Conservation (phyloP, 2,797 vertebrate genomes). For the Phaenicophaeus curvirostris region DNA sequence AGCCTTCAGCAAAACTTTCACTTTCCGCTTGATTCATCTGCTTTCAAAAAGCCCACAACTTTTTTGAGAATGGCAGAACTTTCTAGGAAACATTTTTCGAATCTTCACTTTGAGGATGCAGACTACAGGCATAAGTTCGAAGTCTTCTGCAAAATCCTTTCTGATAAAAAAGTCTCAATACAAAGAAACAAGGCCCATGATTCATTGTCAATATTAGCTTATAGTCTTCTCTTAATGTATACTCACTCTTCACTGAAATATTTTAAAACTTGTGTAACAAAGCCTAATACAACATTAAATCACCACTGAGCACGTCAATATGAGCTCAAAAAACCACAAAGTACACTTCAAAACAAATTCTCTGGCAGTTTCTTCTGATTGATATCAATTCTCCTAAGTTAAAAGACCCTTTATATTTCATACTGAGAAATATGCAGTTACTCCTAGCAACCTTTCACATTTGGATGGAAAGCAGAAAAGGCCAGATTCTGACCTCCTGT, state of each 20-base stretch:
- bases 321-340: neutral
- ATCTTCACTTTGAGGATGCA: neutral
- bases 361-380: neutral
- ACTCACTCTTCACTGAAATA: neutral
- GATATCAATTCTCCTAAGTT: neutral
- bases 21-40: neutral
- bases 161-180: neutral
- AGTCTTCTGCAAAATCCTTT: neutral
- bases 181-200: neutral
- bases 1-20: neutral
- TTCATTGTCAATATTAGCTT: neutral
- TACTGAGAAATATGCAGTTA: constrained; percentile 31
- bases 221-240: neutral
- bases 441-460: constrained; percentile 17
- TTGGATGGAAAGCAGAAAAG: constrained; percentile 39
- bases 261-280: neutral
- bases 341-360: neutral
- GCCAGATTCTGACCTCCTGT: constrained; percentile 15
- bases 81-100: neutral
- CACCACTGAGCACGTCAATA: neutral
- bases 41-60: neutral
- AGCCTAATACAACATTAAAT: neutral
- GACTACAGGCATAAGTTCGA: neutral
- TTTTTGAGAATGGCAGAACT: neutral
- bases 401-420: neutral